A percentile compares a stretch with the other conserved stretches of the same genome.
Conservation (phyloP, 1,140 invertebrate species). For the Sitophilus oryzae region DNA sequence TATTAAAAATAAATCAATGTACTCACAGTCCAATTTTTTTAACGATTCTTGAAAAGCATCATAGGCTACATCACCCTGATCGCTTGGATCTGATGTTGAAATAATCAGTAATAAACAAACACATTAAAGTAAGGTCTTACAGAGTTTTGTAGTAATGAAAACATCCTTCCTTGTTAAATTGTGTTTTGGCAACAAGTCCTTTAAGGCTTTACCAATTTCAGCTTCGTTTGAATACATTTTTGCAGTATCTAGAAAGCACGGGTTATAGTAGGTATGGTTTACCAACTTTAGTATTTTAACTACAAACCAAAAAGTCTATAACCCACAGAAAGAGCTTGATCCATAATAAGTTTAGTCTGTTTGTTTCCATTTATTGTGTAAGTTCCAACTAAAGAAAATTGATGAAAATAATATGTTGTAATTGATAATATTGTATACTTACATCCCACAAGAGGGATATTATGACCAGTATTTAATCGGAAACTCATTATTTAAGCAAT, state of each 20-base stretch:
- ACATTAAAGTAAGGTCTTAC: slow-evolving; percentile 45
- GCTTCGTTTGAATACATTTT: slow-evolving; percentile 68
- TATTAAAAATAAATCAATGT: slow-evolving; percentile 78
- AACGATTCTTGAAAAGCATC: slow-evolving; percentile 61
- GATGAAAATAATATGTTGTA: background rate
- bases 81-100: slow-evolving; percentile 53
- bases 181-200: slow-evolving; percentile 55
- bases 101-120: background rate
- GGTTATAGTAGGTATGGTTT: background rate
- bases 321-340: slow-evolving; percentile 19
- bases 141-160: slow-evolving; percentile 72
- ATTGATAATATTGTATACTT: slow-evolving; percentile 3
- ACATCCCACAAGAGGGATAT: slow-evolving; percentile 20
- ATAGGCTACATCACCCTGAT: slow-evolving; percentile 57
- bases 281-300: background rate
- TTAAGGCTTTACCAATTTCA: slow-evolving; percentile 58
- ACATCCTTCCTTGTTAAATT: slow-evolving; percentile 62
- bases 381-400: slow-evolving; percentile 23
- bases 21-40: slow-evolving; percentile 56
- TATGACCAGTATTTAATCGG: slow-evolving; percentile 13
- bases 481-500: no score
- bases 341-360: slow-evolving; percentile 12
- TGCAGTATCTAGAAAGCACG: slow-evolving; percentile 61
- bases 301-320: slow-evolving; percentile 26
- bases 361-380: slow-evolving; percentile 21